phyloP scores from a whole-genome alignment of 2,797 vertebrate genomes.

The Chiloscyllium punctatum region DNA sequence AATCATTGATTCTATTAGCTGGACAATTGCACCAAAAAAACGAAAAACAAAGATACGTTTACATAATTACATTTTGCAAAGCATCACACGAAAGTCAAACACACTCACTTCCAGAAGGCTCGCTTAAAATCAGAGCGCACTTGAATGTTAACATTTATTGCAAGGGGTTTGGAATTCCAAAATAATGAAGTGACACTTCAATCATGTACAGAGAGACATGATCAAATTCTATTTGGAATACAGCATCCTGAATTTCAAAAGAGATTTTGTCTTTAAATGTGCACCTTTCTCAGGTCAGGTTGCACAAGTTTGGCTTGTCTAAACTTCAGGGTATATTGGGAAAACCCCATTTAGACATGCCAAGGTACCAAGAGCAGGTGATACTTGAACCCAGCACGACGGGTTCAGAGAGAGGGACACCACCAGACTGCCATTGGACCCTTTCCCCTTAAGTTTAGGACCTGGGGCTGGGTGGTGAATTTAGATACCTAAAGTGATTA shows the following conservation, averaged over 20 bases:
- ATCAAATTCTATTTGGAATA: neutral
- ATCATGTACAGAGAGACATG: neutral
- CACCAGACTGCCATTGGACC: too few species aligned
- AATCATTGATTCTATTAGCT: neutral
- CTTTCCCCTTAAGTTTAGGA: neutral
- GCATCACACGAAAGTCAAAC: neutral
- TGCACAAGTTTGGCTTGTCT: neutral
- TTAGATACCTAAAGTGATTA: neutral
- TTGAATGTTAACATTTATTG: neutral
- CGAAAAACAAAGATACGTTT: neutral
- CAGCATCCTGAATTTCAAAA: neutral
- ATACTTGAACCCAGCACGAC: too few species aligned
- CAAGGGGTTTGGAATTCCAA: neutral
- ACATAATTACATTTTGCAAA: neutral
- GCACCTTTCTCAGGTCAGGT: too few species aligned
- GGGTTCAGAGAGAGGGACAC: too few species aligned
- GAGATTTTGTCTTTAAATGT: neutral
- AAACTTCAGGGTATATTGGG: too few species aligned
- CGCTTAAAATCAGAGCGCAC: neutral
- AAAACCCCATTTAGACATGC: too few species aligned
- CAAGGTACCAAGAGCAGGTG: too few species aligned
- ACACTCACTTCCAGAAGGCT: neutral
- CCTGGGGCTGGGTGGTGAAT: neutral
- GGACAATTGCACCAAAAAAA: neutral
- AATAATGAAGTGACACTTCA: neutral